Evolutionary conservation across 2,113 vertebrate species (phyloP).

Genomic region (Holacanthus passer): DNA sequence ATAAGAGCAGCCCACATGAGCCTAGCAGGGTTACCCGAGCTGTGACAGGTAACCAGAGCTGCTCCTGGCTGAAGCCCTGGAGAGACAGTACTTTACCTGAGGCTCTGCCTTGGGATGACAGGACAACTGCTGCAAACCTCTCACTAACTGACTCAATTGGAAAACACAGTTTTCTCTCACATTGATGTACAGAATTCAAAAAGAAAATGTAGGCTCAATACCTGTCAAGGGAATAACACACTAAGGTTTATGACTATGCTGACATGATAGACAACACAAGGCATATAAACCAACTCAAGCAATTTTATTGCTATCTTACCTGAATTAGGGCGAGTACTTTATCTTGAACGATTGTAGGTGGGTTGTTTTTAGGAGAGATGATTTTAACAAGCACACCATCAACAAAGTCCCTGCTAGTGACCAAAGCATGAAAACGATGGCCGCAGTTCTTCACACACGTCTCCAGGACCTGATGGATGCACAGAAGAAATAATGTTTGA

Average conservation of each 20-base stretch:
- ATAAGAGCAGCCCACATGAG: conserved; percentile 71
- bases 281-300: background rate
- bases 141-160: background rate
- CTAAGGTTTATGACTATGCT: background rate
- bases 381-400: conserved; percentile 97
- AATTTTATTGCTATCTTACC: conserved; percentile 78
- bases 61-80: conserved; percentile 49
- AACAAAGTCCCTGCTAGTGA: conserved; percentile 96
- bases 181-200: background rate
- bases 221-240: background rate
- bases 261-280: background rate
- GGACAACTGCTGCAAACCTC: conserved; percentile 35
- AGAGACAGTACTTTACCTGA: conserved; percentile 51
- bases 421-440: conserved; percentile 95
- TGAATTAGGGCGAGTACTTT: conserved; percentile 98
- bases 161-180: conserved; percentile 7
- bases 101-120: conserved; percentile 44
- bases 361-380: conserved; percentile 97
- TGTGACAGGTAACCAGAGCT: conserved; percentile 77
- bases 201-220: background rate
- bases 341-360: conserved; percentile 97
- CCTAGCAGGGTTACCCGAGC: conserved; percentile 69
- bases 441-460: conserved; percentile 99
- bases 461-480: conserved; percentile 90
- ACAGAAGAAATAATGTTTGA: background rate